Evolutionary conservation across 2,888 invertebrate genomes (phyloP), one percentile per base, ranked within the genome.

Genomic region (Drosophila testacea): DNA sequence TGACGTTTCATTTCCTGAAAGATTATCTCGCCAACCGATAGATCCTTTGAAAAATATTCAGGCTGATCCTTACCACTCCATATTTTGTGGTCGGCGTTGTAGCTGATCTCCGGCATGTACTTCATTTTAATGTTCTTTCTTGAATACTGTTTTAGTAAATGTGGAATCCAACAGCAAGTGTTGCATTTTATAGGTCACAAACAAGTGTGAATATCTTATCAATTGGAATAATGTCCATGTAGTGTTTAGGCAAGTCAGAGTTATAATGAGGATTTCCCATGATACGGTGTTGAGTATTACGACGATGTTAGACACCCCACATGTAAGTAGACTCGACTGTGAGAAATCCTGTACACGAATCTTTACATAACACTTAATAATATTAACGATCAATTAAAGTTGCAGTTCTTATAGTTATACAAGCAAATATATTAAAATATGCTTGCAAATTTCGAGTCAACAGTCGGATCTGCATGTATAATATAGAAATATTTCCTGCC

Each of bases 21-120:
- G 9, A 67, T 63, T 0, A 71, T 59, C 42, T 71, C 56, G 4
- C 81, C 79, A 30, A 81, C 34, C 1, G 81, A 75, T 32, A 70
- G 63, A n/a, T 81, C 71, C 5, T 42, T 27, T 48, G 76, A 62
- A 27, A 69, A 81, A 9, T 64, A 42, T 1, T 11, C 22, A 5
- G 42, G 42, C 4, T 41, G 11, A 3, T 10, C 42, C 4, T 48
- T 32, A 10, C 69, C 69, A 9, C 64, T 59, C 81, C 81, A 81
- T 6, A 77, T 63, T 38, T 74, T 74, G 0, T 54, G 47, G 3
- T 47, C 44, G 1, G 44, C 32, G 57, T 73, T 57, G 22, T 68
- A 78, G 22, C 4, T 62, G 6, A 51, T 48, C 32, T 54, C 69
- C 5, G 60, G 60, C 22, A 9, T 38, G 30, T 38, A 61, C 27